phyloP scores from a whole-genome alignment of 2,888 invertebrate species.

The Phyllotreta striolata region DNA sequence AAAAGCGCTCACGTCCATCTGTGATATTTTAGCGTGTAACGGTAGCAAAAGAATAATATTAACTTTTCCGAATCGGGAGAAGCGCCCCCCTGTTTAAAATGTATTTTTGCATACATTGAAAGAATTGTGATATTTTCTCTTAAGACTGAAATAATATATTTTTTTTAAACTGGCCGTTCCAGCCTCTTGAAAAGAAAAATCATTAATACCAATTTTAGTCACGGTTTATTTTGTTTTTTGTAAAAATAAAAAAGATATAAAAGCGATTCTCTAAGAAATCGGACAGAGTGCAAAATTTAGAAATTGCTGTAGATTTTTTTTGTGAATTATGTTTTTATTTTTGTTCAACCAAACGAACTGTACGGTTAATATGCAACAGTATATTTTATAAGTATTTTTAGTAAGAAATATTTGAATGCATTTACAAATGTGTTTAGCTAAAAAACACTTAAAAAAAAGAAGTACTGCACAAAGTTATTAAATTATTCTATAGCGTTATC shows the following conservation, averaged over 20 bases:
- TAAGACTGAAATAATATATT: conserved; percentile 64
- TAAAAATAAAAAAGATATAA: conserved; percentile 36
- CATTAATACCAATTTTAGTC: conserved; percentile 33
- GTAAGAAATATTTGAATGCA: too few species aligned
- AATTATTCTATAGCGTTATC: conserved; percentile 60
- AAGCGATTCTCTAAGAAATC: conserved; percentile 58
- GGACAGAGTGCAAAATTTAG: conserved; percentile 54
- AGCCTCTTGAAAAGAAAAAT: conserved; percentile 40
- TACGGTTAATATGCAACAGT: too few species aligned
- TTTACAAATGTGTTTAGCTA: too few species aligned
- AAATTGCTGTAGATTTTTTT: conserved; percentile 1
- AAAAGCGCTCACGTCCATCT: conserved; percentile 59
- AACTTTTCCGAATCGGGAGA: conserved; percentile 59
- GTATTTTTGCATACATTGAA: conserved; percentile 53
- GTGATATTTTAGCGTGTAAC: conserved; percentile 62
- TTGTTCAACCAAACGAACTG: too few species aligned
- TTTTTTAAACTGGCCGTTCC: conserved; percentile 53
- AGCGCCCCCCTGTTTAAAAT: conserved; percentile 49
- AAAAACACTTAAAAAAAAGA: conserved; percentile 18
- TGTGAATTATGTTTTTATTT: too few species aligned
- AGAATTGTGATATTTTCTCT: conserved; percentile 64
- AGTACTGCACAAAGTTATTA: conserved; percentile 57
- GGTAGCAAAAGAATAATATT: conserved; percentile 62
- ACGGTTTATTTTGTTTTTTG: conserved; percentile 32
- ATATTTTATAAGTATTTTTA: too few species aligned